These are phyloP conservation scores for Acropora yongei DNA, from an alignment of 64 coral and sea anemone genomes.

Conservation along the genomic window DNA sequence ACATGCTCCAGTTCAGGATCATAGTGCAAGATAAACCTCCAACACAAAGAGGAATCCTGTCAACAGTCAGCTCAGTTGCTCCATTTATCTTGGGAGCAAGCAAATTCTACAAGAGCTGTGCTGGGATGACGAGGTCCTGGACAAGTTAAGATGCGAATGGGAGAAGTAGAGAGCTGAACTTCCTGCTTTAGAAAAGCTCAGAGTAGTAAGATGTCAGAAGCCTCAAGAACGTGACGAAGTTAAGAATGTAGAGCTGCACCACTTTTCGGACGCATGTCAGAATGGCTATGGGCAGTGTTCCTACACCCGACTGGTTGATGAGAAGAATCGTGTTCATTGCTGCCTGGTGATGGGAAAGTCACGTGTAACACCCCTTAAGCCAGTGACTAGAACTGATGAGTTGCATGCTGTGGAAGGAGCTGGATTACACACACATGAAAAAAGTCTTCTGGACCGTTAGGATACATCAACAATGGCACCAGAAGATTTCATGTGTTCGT, in stretches of 20 bases:
- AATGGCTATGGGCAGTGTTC: no score
- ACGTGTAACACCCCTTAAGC: no score
- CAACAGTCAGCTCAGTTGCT: not conserved
- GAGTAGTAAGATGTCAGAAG: not conserved
- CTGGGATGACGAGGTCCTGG: not conserved
- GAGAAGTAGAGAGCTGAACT: no score
- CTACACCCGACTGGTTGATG: no score
- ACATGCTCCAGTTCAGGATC: not conserved
- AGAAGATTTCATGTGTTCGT: constrained; percentile 48
- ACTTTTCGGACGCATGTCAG: no score
- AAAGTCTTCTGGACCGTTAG: constrained; percentile 16
- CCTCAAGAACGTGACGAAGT: no score
- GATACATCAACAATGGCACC: constrained; percentile 36
- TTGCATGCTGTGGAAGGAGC: not conserved
- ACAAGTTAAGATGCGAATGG: not conserved
- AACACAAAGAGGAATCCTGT: not conserved
- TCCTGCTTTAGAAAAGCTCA: not conserved
- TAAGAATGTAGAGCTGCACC: no score
- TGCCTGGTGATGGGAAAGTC: not conserved
- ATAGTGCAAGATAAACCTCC: not conserved
- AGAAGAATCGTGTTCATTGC: no score
- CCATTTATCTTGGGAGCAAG: not conserved
- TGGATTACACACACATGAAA: no score
- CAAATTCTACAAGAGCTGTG: not conserved
- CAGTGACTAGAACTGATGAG: not conserved